phyloP scores from a whole-genome alignment of 23 tunicate genomes.

The Corella eumyota region DNA sequence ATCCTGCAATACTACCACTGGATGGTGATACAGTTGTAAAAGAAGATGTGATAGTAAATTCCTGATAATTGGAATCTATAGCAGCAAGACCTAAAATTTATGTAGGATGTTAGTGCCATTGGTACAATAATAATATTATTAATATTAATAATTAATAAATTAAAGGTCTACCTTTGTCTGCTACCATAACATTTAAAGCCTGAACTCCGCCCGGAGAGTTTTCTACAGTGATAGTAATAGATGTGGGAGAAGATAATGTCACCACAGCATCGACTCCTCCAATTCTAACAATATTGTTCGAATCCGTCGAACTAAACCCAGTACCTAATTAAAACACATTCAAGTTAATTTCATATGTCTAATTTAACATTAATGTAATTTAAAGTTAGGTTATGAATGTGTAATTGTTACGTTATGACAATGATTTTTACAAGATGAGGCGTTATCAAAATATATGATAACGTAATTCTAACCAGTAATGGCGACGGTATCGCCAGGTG shows the following conservation, averaged over 20 bases:
- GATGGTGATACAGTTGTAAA: conserved; percentile 17
- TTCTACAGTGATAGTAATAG: conserved; percentile 10
- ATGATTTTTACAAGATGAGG: too few species aligned
- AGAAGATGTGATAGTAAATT: conserved; percentile 1
- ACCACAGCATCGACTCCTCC: conserved; percentile 13
- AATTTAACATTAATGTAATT: too few species aligned
- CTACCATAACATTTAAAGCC: conserved; percentile 3
- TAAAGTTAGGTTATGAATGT: too few species aligned
- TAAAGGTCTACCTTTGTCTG: conserved; percentile 50
- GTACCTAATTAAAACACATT: too few species aligned
- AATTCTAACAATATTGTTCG: conserved; percentile 11
- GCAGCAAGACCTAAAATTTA: not conserved
- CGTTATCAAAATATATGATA: too few species aligned
- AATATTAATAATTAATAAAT: too few species aligned
- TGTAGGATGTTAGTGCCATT: too few species aligned
- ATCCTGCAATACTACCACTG: conserved; percentile 46
- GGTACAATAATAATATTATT: too few species aligned
- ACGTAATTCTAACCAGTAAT: conserved; percentile 18
- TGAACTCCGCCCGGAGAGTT: conserved; percentile 18
- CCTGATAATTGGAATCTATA: not conserved
- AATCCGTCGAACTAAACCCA: conserved; percentile 24
- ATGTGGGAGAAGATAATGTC: conserved; percentile 12
- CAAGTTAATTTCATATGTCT: too few species aligned
- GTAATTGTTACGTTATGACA: too few species aligned
- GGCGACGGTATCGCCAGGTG: conserved; percentile 7